Conservation (phyloP, 2,113 vertebrate genomes). For the Gobio gobio region DNA sequence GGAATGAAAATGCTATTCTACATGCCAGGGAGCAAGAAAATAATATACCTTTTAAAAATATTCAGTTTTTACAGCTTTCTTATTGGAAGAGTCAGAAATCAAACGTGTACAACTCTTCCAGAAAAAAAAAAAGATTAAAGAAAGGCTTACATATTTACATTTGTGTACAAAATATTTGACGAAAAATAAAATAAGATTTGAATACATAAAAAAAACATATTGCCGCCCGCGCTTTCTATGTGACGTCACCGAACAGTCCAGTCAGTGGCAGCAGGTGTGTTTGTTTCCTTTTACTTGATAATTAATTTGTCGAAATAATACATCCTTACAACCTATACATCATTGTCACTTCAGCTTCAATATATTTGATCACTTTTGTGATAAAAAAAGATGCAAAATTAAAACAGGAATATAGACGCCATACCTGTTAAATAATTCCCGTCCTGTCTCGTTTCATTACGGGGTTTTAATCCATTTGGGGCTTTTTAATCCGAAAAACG, state of each 20-base stretch:
- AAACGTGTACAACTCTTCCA: too few species aligned
- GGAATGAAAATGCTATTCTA: too few species aligned
- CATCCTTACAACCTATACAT: background rate
- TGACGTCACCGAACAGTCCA: background rate
- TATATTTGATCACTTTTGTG: background rate
- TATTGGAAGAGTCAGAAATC: too few species aligned
- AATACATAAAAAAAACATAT: too few species aligned
- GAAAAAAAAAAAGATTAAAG: too few species aligned
- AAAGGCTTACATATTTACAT: too few species aligned
- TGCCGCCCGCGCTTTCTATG: background rate
- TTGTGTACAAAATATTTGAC: too few species aligned
- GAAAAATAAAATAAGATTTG: too few species aligned
- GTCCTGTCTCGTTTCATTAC: background rate
- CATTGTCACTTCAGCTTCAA: background rate
- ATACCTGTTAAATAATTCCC: background rate
- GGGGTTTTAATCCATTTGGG: background rate
- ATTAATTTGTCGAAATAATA: background rate
- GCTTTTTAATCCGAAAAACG: background rate
- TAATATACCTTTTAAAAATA: too few species aligned
- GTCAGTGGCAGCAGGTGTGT: background rate
- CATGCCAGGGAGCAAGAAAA: too few species aligned
- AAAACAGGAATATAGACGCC: background rate
- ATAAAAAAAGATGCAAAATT: background rate
- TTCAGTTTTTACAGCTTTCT: too few species aligned
- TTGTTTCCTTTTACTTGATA: background rate